Evolutionary conservation across 2,797 vertebrate species (phyloP), one percentile per base, ranked within the genome.

Genomic region (Lagodon rhomboides): DNA sequence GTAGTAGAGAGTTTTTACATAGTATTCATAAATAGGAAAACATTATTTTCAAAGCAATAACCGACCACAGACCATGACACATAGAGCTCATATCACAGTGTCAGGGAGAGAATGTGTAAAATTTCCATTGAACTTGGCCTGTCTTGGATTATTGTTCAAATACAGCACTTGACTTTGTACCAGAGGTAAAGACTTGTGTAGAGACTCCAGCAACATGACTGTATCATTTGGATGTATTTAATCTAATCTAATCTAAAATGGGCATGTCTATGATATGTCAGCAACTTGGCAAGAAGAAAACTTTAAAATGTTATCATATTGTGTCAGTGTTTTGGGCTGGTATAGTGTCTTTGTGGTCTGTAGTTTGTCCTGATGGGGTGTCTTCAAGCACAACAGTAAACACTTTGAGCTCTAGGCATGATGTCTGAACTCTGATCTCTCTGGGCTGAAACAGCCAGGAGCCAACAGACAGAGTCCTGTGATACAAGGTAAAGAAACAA

Each of bases 41-140:
- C 12, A 8, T 49, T 30, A 50, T 50, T 50, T 27, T 65, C 25
- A 65, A 65, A 30, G 25, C 62, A 65, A 34, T 65, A 65, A n/a
- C 44, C 46, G 15, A 38, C 15, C 1, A 25, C 30, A 43, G n/a
- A 9, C 34, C 23, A 18, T 65, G 65, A 68, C 54, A 16, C 23
- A 25, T 54, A 34, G 50, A 68, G 30, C 15, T 54, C 20, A 44
- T 54, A 43, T 54, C 23, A 27, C 23, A 25, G 51, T 17, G 38
- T 18, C 38, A 13, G 9, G 11, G 16, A 25, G 51, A 30, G 17
- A 18, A 46, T 30, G 53, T 27, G 13, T 27, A 56, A 27, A 18
- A n/a, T 51, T 56, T 68, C 53, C 23, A 56, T 46, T 30, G 10
- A 68, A 46, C 38, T 46, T 43, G 67, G 38, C 15, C 16, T 43